Evolutionary conservation across 2,797 vertebrate species (phyloP), one percentile per base, ranked within the genome.

Genomic region (Eospalax fontanierii): DNA sequence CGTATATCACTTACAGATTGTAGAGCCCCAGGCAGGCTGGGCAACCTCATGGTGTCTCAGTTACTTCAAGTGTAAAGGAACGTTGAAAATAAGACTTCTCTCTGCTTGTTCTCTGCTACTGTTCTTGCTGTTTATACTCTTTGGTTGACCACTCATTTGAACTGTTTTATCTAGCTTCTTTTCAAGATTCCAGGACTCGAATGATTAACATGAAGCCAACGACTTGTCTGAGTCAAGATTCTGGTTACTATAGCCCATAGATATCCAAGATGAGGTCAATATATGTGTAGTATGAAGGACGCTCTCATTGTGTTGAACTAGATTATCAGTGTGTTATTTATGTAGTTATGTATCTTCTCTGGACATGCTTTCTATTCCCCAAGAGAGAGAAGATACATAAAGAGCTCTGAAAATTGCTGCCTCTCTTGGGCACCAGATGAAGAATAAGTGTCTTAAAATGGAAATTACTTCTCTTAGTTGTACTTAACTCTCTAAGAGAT

Each of bases 351-450:
- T 6, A 89, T 54, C 33, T 94, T 73, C 33, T 71, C 12, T 91
- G 46, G 46, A 61, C 30, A 63, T 75, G 28, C 28, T 8, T 89
- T 83, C 76, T 57, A 63, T 11, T 78, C 79, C 54, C 33, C 43
- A 40, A 16, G 14, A 84, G 40, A 70, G 66, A 88, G 14, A 66
- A 92, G 93, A 79, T 70, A 86, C 26, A 88, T 57, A 84, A 85
- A 90, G n/a, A 91, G 75, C 82, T 95, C 82, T 92, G 38, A 94
- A 96, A 93, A 71, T 65, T 71, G 1, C 38, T 80, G 63, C 59
- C 28, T 90, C 28, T 11, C 59, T 87, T 94, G 68, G 80, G 83
- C 65, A 92, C 89, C 40, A 89, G 61, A 59, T 93, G 15, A 95
- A 94, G 61, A 89, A 87, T 33, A 57, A 24, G n/a, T 8, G 10